phyloP scores from a whole-genome alignment of 2,888 invertebrate genomes.

The Pammene aurita region DNA sequence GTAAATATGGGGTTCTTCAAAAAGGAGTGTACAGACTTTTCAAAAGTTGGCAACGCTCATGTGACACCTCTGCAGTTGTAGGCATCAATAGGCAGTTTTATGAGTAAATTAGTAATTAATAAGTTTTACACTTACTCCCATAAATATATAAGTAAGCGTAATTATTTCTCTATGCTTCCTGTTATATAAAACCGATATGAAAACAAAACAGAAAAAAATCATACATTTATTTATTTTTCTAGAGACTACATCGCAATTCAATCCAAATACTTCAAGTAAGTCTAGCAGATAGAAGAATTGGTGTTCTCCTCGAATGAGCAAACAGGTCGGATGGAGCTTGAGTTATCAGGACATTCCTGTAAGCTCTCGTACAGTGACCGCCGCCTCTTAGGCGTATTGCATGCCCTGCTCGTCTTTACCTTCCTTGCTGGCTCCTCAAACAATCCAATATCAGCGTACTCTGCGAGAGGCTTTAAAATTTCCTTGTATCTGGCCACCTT shows the following conservation, averaged over 20 bases:
- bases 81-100: too few relatives aligned
- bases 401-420: constrained; percentile 66
- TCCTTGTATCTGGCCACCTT: constrained; percentile 66
- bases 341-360: constrained; percentile 38
- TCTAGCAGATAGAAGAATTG: constrained; percentile 15
- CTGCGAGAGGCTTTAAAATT: constrained; percentile 65
- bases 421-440: constrained; percentile 57
- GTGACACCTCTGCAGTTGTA: too few relatives aligned
- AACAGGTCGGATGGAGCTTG: constrained; percentile 13
- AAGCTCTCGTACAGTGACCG: constrained; percentile 50
- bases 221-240: constrained; percentile 4
- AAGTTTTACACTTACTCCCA: too few relatives aligned
- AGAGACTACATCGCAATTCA: neutral
- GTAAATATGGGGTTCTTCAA: too few relatives aligned
- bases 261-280: neutral
- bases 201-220: neutral
- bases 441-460: constrained; percentile 63
- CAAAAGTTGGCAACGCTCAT: too few relatives aligned
- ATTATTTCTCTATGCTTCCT: too few relatives aligned
- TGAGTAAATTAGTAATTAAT: too few relatives aligned
- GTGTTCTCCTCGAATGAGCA: constrained; percentile 29
- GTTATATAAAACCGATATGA: neutral
- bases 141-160: too few relatives aligned
- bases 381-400: constrained; percentile 63
- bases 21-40: too few relatives aligned